Percentiles rank a stretch among this genome's conserved stretches.
Evolutionary conservation across 2,888 invertebrate species (phyloP).

Genomic region (Drosophila diplacantha): DNA sequence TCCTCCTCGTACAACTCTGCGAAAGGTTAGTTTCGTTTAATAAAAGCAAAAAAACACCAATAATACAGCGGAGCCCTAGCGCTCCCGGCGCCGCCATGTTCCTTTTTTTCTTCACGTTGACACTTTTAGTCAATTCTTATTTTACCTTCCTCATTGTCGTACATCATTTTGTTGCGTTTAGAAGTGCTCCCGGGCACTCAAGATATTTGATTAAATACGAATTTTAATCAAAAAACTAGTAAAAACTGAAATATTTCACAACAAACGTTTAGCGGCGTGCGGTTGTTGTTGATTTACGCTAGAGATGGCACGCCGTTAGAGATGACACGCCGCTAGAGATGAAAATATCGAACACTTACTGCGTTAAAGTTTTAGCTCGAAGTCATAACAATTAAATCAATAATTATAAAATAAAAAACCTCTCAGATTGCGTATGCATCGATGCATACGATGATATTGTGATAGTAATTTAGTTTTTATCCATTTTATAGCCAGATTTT

Average conservation of each 20-base stretch:
- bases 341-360: not conserved
- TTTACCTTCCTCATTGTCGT: slow-evolving; percentile 77
- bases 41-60: no score
- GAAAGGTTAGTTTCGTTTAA: slow-evolving; percentile 1
- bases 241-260: slow-evolving; percentile 32
- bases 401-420: no score
- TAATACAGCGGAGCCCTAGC: slow-evolving; percentile 22
- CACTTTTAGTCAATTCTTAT: slow-evolving; percentile 10
- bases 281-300: slow-evolving; percentile 21
- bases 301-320: slow-evolving; percentile 11
- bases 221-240: not conserved
- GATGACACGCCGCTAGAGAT: no score
- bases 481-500: no score
- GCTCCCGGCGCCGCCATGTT: slow-evolving; percentile 59
- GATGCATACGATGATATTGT: no score
- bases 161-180: slow-evolving; percentile 67
- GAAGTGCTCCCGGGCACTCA: slow-evolving; percentile 36
- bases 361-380: not conserved
- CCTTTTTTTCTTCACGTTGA: slow-evolving; percentile 26
- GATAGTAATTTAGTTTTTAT: no score
- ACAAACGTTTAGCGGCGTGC: slow-evolving; percentile 46
- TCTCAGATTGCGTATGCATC: no score
- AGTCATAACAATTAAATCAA: no score
- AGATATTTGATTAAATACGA: slow-evolving; percentile 1
- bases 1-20: slow-evolving; percentile 85